Percentiles rank a stretch among this genome's conserved stretches.
These are phyloP conservation scores for Archaeoteleia sp. DNA, from an alignment of 2,888 invertebrate genomes.

Conservation along the genomic window DNA sequence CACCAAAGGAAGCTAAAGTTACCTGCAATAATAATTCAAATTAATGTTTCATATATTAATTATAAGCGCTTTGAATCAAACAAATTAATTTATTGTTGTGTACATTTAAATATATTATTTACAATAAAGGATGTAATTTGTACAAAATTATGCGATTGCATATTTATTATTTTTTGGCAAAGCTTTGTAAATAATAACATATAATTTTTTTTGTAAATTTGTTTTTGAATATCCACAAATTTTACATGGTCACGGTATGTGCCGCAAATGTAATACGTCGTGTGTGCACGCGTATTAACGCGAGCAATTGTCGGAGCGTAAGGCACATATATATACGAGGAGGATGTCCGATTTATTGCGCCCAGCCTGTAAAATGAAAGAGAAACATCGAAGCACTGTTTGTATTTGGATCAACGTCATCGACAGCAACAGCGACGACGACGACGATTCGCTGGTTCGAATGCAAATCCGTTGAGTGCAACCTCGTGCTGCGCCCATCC, in stretches of 20 bases:
- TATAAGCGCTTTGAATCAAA: too few species aligned
- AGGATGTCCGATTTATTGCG: conserved; percentile 37
- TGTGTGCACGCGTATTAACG: conserved; percentile 7
- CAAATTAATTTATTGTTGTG: too few species aligned
- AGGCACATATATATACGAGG: conserved; percentile 8
- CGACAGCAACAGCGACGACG: conserved; percentile 38
- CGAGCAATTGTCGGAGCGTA: conserved; percentile 8
- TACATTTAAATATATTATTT: too few species aligned
- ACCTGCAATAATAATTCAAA: conserved; percentile 30
- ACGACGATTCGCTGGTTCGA: conserved; percentile 40
- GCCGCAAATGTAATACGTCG: conserved; percentile 3
- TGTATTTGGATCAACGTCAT: conserved; percentile 51
- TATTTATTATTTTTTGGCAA: too few species aligned
- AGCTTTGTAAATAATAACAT: too few species aligned
- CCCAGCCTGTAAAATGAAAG: conserved; percentile 49
- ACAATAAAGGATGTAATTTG: too few species aligned
- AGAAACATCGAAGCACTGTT: conserved; percentile 49
- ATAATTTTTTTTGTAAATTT: background rate
- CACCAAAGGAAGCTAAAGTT: conserved; percentile 13
- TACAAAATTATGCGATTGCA: too few species aligned
- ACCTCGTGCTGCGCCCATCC: conserved; percentile 41
- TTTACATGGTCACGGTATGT: conserved; percentile 5
- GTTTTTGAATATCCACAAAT: too few species aligned
- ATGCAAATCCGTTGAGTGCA: conserved; percentile 58
- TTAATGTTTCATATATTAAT: conserved; percentile 34